phyloP scores from a whole-genome alignment of 2,797 vertebrate genomes.

The Peromyscus aztecus region DNA sequence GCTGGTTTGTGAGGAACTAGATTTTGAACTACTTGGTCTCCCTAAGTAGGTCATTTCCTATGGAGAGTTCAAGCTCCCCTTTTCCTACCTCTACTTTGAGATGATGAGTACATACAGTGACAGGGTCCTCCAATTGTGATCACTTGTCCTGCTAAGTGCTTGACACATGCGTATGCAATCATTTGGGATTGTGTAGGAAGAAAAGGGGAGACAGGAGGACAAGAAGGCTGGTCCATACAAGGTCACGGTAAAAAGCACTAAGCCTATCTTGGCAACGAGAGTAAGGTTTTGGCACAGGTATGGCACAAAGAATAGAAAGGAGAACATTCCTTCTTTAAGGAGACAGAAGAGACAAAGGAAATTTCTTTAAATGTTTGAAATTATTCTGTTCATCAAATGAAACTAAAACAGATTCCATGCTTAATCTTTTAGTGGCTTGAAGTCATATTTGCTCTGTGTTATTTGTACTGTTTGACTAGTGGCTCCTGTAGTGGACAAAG shows the following conservation, averaged over 20 bases:
- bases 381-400: neutral
- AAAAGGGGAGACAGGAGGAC: neutral
- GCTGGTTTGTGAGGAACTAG: neutral
- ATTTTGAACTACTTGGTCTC: neutral
- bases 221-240: neutral
- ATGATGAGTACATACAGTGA: neutral
- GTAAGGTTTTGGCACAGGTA: neutral
- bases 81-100: neutral
- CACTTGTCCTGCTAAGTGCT: neutral
- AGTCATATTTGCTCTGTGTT: neutral
- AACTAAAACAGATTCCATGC: conserved; percentile 10
- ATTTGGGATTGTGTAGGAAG: neutral
- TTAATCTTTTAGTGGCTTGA: conserved; percentile 27
- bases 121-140: neutral
- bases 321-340: neutral
- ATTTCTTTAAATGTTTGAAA: conserved; percentile 1
- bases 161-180: neutral
- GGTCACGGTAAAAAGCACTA: neutral
- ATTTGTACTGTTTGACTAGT: neutral
- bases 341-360: neutral
- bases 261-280: neutral
- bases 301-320: neutral
- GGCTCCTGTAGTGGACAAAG: neutral
- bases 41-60: neutral
- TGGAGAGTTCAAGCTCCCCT: neutral